A percentile compares a stretch with the other conserved stretches of the same genome.
These are phyloP conservation scores for Nerophis ophidion DNA, from an alignment of 2,113 vertebrate genomes.

Conservation along the genomic window DNA sequence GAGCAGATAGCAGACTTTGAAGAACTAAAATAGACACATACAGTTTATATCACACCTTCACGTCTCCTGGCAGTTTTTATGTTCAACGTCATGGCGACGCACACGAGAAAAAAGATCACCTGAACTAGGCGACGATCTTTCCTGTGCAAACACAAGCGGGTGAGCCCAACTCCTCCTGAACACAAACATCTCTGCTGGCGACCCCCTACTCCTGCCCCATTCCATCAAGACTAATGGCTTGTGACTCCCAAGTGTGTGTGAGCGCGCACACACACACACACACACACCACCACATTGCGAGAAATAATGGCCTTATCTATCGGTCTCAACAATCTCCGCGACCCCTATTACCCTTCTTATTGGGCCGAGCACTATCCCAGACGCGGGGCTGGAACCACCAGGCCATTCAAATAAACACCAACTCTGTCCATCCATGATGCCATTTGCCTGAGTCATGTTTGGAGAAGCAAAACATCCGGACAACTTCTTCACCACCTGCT, in stretches of 20 bases:
- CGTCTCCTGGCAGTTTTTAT: too few species aligned
- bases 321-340: constrained; percentile 29
- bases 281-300: constrained; percentile 15
- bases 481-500: not conserved
- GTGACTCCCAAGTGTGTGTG: constrained; percentile 22
- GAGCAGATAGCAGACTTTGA: too few species aligned
- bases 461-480: not conserved
- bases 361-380: constrained; percentile 12
- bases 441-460: constrained; percentile 2
- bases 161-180: constrained; percentile 24
- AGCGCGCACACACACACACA: constrained; percentile 13
- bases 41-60: too few species aligned
- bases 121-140: not conserved
- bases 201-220: constrained; percentile 34
- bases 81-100: not conserved
- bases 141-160: constrained; percentile 18
- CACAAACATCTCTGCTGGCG: constrained; percentile 20
- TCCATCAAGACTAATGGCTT: constrained; percentile 60
- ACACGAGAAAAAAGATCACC: not conserved
- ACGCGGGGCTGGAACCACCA: constrained; percentile 11
- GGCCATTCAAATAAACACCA: constrained; percentile 10
- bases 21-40: too few species aligned
- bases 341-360: constrained; percentile 36
- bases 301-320: constrained; percentile 31
- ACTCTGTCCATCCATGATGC: not conserved